Base-by-base conservation (phyloP, 2,888 invertebrate genomes). In the Melanotus villosus region DNA sequence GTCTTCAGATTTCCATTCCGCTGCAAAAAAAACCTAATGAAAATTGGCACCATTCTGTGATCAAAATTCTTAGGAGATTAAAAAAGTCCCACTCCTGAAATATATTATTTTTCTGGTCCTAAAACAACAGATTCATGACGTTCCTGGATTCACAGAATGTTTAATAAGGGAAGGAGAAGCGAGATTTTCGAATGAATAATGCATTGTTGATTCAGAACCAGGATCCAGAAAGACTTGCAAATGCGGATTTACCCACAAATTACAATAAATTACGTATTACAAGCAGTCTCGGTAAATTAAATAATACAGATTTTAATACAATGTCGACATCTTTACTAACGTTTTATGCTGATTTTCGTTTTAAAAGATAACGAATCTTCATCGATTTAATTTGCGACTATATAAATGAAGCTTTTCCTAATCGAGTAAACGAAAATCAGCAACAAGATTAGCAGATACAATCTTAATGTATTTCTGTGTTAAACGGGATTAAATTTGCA, bases 181-280 rank as follows among this genome's bases (percentile, higher is more conserved):
- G 65, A 71, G 67, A 71, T 63, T 57, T 63, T 41, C 56, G 45
- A 57, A 71, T 73, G 73, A 73, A 73, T 73, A 71, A 73, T 73
- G 71, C 71, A 73, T 73, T 71, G 73, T 73, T 73, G 73, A 73
- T 70, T 72, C 72, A 72, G 67, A 69, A 45, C 64, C 52, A 56
- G 16, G 45, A 59, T 69, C 54, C 38, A 52, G 62, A 68, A 63
- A 71, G 71, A 71, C 60, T 71, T 68, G 71, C 71, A 67, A 68
- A 64, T 64, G 67, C 64, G 58, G 57, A 62, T 67, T 64, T 70
- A 36, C 50, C 67, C 70, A 64, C 67, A 70, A 70, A 71, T 71
- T 71, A 63, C 65, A 71, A 71, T 71, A 71, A 71, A 71, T 71
- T 71, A 67, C 71, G 63, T 57, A 70, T 70, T 70, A 57, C 63